These are phyloP conservation scores for Trachymyrmex cornetzi DNA, from an alignment of 1,140 invertebrate species.

Conservation along the genomic window DNA sequence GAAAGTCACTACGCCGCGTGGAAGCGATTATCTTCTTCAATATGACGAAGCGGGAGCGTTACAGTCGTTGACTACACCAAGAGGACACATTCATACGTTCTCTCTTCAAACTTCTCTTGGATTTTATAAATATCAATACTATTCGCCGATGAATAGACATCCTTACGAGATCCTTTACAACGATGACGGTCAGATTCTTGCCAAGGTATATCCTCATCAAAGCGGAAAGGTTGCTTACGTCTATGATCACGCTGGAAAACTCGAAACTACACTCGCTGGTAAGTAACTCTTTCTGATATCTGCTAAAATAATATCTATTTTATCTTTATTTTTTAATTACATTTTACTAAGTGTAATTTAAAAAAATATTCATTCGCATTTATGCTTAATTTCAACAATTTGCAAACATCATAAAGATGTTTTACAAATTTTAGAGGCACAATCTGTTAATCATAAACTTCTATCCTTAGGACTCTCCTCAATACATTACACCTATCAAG, in stretches of 20 bases:
- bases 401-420: background rate
- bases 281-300: slow-evolving; percentile 54
- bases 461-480: slow-evolving; percentile 91
- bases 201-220: slow-evolving; percentile 96
- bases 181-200: slow-evolving; percentile 94
- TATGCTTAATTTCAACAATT: background rate
- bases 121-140: slow-evolving; percentile 97
- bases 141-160: slow-evolving; percentile 95
- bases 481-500: slow-evolving; percentile 95
- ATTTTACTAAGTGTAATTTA: slow-evolving; percentile 6
- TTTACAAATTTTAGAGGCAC: too few relatives aligned
- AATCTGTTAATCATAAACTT: background rate
- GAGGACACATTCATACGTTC: slow-evolving; percentile 97
- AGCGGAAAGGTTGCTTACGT: slow-evolving; percentile 95
- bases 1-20: slow-evolving; percentile 96
- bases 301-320: background rate
- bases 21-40: slow-evolving; percentile 96
- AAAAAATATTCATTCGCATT: background rate
- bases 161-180: slow-evolving; percentile 97
- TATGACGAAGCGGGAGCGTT: slow-evolving; percentile 97
- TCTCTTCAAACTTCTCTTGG: slow-evolving; percentile 96
- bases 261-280: slow-evolving; percentile 94
- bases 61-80: slow-evolving; percentile 95
- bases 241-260: slow-evolving; percentile 93
- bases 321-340: slow-evolving; percentile 16